phyloP scores from a whole-genome alignment of 2,797 vertebrate species.

The Hafferia zeledoni region DNA sequence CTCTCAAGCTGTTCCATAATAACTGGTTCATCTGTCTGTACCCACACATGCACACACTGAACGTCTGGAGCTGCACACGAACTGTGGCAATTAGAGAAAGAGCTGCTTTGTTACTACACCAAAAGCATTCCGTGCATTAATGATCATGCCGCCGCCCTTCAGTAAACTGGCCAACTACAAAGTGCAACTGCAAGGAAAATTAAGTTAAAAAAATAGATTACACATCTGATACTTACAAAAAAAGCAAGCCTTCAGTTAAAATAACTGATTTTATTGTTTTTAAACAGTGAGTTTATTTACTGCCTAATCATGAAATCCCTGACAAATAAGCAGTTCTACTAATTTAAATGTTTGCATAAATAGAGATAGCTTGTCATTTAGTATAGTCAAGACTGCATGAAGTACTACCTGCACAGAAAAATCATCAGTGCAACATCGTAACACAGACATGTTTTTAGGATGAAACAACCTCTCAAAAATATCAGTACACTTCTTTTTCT shows the following conservation, averaged over 20 bases:
- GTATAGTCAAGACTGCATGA: not conserved
- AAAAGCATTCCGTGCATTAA: fast-evolving
- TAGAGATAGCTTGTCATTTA: not conserved
- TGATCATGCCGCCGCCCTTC: fast-evolving
- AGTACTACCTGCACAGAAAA: conserved; percentile 12
- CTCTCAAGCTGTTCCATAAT: fast-evolving
- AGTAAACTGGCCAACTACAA: not conserved
- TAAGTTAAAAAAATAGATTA: conserved; percentile 31
- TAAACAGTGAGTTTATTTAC: conserved; percentile 27
- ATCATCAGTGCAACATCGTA: not conserved
- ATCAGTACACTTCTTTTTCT: not conserved
- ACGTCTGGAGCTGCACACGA: not conserved
- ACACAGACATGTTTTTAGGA: not conserved
- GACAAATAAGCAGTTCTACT: conserved; percentile 36
- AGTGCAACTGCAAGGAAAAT: conserved; percentile 21
- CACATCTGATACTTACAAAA: conserved; percentile 14
- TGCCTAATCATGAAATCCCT: conserved; percentile 24
- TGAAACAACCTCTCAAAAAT: conserved; percentile 14
- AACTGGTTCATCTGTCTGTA: fast-evolving
- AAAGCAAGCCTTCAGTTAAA: conserved; percentile 10
- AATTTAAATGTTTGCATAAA: conserved; percentile 37
- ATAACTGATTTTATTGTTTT: not conserved
- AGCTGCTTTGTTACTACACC: not conserved
- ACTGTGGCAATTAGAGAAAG: not conserved
- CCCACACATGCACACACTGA: fast-evolving